These are phyloP conservation scores for Magallana gigas DNA, from an alignment of 1,140 invertebrate species.

Conservation along the genomic window DNA sequence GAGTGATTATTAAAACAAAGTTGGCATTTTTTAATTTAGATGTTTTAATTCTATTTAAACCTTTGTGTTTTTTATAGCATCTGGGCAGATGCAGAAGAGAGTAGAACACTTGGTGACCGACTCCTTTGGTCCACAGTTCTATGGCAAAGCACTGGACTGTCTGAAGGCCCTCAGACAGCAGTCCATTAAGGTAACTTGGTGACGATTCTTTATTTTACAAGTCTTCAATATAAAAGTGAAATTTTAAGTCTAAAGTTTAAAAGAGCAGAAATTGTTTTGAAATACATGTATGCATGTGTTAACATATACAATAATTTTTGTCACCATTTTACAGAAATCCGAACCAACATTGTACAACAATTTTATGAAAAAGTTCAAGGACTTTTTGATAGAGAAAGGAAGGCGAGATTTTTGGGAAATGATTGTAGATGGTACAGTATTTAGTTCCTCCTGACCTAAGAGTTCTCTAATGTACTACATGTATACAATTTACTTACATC, in stretches of 20 bases:
- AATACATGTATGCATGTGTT: no score
- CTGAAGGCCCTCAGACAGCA: constrained; percentile 69
- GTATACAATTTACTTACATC: no score
- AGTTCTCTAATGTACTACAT: no score
- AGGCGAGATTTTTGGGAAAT: constrained; percentile 73
- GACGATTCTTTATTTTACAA: neutral
- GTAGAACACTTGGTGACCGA: constrained; percentile 72
- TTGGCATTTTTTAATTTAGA: no score
- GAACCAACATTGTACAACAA: constrained; percentile 67
- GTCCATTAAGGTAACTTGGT: constrained; percentile 69
- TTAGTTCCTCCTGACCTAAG: neutral
- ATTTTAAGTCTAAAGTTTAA: neutral
- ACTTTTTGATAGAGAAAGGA: constrained; percentile 62
- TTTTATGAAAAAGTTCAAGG: constrained; percentile 69
- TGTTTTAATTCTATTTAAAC: no score
- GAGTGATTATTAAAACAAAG: no score
- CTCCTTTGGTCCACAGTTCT: constrained; percentile 75
- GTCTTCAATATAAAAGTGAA: neutral
- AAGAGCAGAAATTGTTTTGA: neutral
- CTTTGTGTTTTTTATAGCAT: constrained; percentile 63
- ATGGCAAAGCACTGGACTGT: constrained; percentile 75
- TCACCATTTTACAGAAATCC: constrained; percentile 65
- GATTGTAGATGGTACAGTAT: constrained; percentile 64
- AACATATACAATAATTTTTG: neutral
- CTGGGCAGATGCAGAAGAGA: constrained; percentile 74